phyloP scores from a whole-genome alignment of 1,140 invertebrate species.

The Drosophila truncata region DNA sequence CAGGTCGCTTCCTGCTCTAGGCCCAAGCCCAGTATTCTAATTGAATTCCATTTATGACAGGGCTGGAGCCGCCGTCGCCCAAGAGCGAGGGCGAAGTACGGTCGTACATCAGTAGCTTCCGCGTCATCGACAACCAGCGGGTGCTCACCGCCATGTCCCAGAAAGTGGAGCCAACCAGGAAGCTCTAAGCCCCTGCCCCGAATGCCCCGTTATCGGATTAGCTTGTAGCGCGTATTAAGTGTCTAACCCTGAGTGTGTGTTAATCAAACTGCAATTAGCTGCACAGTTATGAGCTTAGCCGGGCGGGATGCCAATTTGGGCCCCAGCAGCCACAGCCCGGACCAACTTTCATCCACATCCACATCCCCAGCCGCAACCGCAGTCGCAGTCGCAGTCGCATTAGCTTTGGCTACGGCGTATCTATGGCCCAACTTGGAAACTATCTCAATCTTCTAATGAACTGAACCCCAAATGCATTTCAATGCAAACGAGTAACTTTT shows the following conservation, averaged over 20 bases:
- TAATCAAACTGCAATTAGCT: slow-evolving; percentile 61
- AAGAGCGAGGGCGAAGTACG: slow-evolving; percentile 89
- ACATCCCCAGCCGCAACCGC: slow-evolving; percentile 48
- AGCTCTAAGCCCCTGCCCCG: slow-evolving; percentile 57
- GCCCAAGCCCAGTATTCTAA: neutral
- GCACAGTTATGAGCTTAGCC: slow-evolving; percentile 73
- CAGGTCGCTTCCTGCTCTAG: neutral
- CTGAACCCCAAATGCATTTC: slow-evolving; percentile 48
- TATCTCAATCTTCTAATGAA: slow-evolving; percentile 66
- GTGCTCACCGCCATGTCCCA: slow-evolving; percentile 91
- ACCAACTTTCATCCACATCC: slow-evolving; percentile 59
- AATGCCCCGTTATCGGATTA: slow-evolving; percentile 30
- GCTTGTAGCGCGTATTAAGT: slow-evolving; percentile 32
- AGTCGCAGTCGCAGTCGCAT: slow-evolving; percentile 51
- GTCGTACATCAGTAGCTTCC: slow-evolving; percentile 89
- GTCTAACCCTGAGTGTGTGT: slow-evolving; percentile 37
- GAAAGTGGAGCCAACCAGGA: slow-evolving; percentile 88
- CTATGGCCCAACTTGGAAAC: slow-evolving; percentile 40
- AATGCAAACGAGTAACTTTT: slow-evolving; percentile 55
- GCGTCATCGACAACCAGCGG: slow-evolving; percentile 92
- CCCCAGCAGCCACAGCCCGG: slow-evolving; percentile 34
- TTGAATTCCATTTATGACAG: slow-evolving; percentile 77
- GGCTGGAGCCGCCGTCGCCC: slow-evolving; percentile 89
- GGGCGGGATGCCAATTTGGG: slow-evolving; percentile 34
- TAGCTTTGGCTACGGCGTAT: slow-evolving; percentile 50